phyloP scores from a whole-genome alignment of 2,797 vertebrate species.

The Leptatherina wallacei region DNA sequence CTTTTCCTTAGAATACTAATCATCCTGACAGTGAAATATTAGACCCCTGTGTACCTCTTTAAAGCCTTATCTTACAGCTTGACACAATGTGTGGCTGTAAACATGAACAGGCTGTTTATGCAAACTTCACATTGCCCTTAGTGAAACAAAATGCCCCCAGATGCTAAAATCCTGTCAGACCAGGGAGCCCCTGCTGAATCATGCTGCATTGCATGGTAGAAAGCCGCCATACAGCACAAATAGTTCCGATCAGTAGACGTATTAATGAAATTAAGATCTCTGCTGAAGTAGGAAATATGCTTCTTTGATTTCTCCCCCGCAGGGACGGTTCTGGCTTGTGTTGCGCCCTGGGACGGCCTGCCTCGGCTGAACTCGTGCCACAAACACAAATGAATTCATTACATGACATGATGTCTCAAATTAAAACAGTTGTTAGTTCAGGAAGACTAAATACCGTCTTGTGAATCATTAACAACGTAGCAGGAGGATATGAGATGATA shows the following conservation, averaged over 20 bases:
- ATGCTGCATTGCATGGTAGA: constrained; percentile 37
- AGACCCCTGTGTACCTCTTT: constrained; percentile 27
- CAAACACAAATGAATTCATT: too few relatives aligned
- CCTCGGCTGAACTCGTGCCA: too few relatives aligned
- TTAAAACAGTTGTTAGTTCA: too few relatives aligned
- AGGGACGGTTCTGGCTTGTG: too few relatives aligned
- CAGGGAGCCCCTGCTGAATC: constrained; percentile 24
- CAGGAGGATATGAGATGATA: too few relatives aligned
- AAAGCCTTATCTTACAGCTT: constrained; percentile 50
- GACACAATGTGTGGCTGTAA: constrained; percentile 10
- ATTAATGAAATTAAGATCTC: constrained; percentile 53
- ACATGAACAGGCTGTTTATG: constrained; percentile 28
- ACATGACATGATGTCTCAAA: too few relatives aligned
- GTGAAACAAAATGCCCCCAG: constrained; percentile 13
- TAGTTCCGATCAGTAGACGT: constrained; percentile 46
- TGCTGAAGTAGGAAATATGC: background rate
- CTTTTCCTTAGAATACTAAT: constrained; percentile 65
- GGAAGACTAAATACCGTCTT: too few relatives aligned
- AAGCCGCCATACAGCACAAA: constrained; percentile 48
- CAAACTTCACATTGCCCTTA: constrained; percentile 21
- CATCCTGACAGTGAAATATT: constrained; percentile 31
- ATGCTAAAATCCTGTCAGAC: constrained; percentile 21
- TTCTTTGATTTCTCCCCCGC: constrained; percentile 14
- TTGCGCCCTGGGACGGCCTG: too few relatives aligned
- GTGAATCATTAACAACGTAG: too few relatives aligned